Evolutionary conservation across 2,797 vertebrate species (phyloP), one percentile per base, ranked within the genome.

Genomic region (Ficedula albicollis): DNA sequence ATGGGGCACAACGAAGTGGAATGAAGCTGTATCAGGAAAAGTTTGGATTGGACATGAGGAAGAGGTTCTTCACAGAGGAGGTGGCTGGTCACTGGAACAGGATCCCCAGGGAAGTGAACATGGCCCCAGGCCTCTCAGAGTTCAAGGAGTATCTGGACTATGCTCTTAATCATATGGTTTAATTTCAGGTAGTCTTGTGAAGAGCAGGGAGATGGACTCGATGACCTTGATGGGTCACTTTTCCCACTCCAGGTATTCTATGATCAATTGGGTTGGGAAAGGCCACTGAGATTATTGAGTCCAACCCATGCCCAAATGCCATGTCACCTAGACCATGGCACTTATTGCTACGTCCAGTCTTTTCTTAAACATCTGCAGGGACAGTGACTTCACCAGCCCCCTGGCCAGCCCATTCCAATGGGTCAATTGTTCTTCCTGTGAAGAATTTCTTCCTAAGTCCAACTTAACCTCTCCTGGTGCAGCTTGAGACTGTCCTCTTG

Each of bases 311-410:
- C 48, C n/a, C 14, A 13, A 46, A 46, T 0, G 1, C 10, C 10
- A 15, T 13, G 10, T 32, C 52, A 41, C 18, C 26, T 27, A 78
- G 12, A 55, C 10, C 30, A 8, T 15, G 17, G 17, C 17, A 46
- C 46, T 74, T 27, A 54, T 18, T 73, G 8, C 14, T 17, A 13
- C 0, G 0, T 41, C 18, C 46, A 27, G 15, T 15, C 39, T 74
- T 46, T 39, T 17, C 29, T 59, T 32, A 46, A 34, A 74, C 21
- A 59, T 7, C 34, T 59, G 3, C 17, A 30, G 34, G 25, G 10
- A 26, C 0, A 0, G 17, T 80, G 29, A 30, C 10, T 44, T 17
- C 14, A 39, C 14, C 17, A 52, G 29, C 9, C 15, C 26, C 8
- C 29, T n/a, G 18, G 15, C 3, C 39, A 81, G 21, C 18, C 30